phyloP scores from a whole-genome alignment of 2,888 invertebrate species.

The Sinopyrophorus schimmeli region DNA sequence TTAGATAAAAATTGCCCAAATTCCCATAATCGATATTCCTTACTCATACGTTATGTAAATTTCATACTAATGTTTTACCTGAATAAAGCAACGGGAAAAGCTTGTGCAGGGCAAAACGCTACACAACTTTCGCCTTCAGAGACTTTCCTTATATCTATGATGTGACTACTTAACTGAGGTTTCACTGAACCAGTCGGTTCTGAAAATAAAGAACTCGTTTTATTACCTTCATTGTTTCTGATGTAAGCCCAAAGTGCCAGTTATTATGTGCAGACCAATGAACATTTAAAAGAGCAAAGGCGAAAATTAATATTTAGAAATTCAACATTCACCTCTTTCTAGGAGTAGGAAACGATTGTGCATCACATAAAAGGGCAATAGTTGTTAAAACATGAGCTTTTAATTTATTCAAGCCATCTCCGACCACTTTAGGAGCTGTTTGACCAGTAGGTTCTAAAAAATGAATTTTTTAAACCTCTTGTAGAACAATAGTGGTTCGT shows the following conservation, averaged over 20 bases:
- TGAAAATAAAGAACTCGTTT: slow-evolving; percentile 48
- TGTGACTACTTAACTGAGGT: slow-evolving; percentile 64
- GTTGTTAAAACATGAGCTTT: slow-evolving; percentile 38
- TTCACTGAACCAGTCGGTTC: slow-evolving; percentile 71
- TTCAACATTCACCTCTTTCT: slow-evolving; percentile 56
- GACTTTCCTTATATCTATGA: slow-evolving; percentile 57
- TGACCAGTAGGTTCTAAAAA: slow-evolving; percentile 60
- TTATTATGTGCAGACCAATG: background rate
- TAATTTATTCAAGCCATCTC: slow-evolving; percentile 61
- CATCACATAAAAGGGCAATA: slow-evolving; percentile 58
- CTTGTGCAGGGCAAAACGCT: slow-evolving; percentile 74
- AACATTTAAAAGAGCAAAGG: background rate
- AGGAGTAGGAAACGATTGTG: slow-evolving; percentile 62
- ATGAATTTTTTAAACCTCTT: too few relatives aligned
- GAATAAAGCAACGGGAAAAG: slow-evolving; percentile 73
- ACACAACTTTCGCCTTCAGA: slow-evolving; percentile 53
- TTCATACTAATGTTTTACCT: slow-evolving; percentile 60
- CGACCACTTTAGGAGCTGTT: slow-evolving; percentile 58
- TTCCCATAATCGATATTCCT: too few relatives aligned
- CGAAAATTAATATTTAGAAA: background rate
- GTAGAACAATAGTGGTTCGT: too few relatives aligned
- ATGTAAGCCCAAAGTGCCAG: slow-evolving; percentile 22
- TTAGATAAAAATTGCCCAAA: slow-evolving; percentile 10
- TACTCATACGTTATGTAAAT: too few relatives aligned
- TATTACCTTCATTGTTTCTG: background rate